phyloP scores from a whole-genome alignment of 2,888 invertebrate species.

The Myopa testacea region DNA sequence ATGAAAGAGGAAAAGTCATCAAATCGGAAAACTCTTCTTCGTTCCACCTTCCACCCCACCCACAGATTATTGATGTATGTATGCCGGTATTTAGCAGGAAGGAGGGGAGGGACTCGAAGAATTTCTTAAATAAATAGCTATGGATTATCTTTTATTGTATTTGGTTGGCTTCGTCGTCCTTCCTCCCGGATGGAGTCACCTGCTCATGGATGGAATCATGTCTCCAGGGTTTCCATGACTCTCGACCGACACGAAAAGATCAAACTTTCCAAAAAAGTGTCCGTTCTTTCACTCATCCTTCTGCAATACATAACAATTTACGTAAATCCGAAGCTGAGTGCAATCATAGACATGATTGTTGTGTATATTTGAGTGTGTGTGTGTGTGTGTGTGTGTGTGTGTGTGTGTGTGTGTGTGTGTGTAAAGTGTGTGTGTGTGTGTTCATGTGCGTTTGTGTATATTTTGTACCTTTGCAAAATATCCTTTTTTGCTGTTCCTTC shows the following conservation, averaged over 20 bases:
- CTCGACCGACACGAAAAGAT: background rate
- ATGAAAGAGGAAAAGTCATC: too few relatives aligned
- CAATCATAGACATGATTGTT: background rate
- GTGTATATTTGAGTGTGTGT: too few relatives aligned
- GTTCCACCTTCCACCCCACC: background rate
- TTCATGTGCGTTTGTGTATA: background rate
- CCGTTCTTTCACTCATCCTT: background rate
- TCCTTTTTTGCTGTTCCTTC: conserved; percentile 15
- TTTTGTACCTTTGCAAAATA: conserved; percentile 25
- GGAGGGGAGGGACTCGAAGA: background rate
- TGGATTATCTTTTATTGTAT: background rate
- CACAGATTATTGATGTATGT: background rate
- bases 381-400: too few relatives aligned
- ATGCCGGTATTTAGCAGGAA: too few relatives aligned
- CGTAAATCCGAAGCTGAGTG: conserved; percentile 12
- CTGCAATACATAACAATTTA: conserved; percentile 19
- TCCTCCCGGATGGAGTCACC: background rate
- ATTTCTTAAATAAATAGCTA: background rate
- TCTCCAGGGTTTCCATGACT: too few relatives aligned
- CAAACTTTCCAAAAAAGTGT: background rate
- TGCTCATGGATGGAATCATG: background rate
- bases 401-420: background rate
- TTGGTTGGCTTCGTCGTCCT: background rate
- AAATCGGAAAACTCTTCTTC: too few relatives aligned
- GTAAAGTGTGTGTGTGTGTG: background rate